Evolutionary conservation across 2,797 vertebrate species (phyloP).

Genomic region (Potorous gilbertii): DNA sequence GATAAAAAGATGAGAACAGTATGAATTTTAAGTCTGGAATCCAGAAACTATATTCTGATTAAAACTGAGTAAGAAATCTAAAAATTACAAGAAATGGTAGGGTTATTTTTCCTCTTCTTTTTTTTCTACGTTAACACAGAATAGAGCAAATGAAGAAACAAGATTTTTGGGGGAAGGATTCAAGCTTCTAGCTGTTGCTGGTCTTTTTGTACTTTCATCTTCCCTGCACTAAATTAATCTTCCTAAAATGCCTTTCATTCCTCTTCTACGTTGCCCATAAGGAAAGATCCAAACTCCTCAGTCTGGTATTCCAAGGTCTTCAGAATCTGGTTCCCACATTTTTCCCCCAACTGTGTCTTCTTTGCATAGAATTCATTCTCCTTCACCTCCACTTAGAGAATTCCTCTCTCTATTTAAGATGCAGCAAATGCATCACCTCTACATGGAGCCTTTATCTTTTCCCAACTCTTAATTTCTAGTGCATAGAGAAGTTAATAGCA

Average conservation of each 20-base stretch:
- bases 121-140: background rate
- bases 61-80: background rate
- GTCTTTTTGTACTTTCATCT: background rate
- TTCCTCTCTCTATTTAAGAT: background rate
- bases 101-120: background rate
- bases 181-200: background rate
- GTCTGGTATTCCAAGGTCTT: background rate
- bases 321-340: background rate
- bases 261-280: background rate
- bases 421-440: background rate
- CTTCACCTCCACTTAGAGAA: background rate
- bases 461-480: background rate
- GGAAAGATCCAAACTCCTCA: background rate
- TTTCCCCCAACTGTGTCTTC: background rate
- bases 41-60: background rate
- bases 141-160: background rate
- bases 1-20: background rate
- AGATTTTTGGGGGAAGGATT: background rate
- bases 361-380: background rate
- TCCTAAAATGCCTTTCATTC: background rate
- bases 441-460: background rate
- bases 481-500: background rate
- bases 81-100: background rate
- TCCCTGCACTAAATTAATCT: background rate
- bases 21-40: background rate